Base-by-base conservation (phyloP, 2,113 vertebrate species). In the Sapajus apella region DNA sequence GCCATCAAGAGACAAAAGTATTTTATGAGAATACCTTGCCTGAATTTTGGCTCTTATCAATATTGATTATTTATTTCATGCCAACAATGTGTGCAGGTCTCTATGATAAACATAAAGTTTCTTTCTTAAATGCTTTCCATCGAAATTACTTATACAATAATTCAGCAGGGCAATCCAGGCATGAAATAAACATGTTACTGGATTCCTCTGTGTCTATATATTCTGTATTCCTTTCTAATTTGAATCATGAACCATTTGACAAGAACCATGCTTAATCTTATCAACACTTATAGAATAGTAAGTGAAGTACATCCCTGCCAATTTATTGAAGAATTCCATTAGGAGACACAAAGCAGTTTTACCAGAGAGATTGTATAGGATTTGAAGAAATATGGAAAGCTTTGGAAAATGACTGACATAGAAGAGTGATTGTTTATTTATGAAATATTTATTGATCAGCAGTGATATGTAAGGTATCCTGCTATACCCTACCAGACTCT, bases 21-120 rank as follows among this genome's bases (percentile, higher is more conserved):
- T 97, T 97, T 98, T 96, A 90, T 85, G 50, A 96, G 8, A 68
- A 84, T 37, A 91, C 16, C 90, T 94, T 97, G 87, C 72, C 92
- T 80, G 96, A 97, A 94, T 70, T 43, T 81, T 92, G 66, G 43
- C 68, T 98, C 37, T 52, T 97, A 95, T 91, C 96, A 94, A 68
- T 95, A 80, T 40, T 95, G 87, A 94, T 96, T 95, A 92, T 90
- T 96, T 91, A 79, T 95, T 94, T 90, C 77, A 90, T 84, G 75
- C 50, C 64, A 94, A 92, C 43, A 87, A 9, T 94, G 13, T 90
- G 23, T 85, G 27, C 10, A 50, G 79, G 25, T 76, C 32, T 95
- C 30, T 66, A 58, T 13, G 87, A 45, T 87, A 83, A 94, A 90
- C 10, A 66, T 80, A 64, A 73, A 40, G 30, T 96, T 96, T 95